phyloP scores from a whole-genome alignment of 2,888 invertebrate species.

The Clanis bilineata region DNA sequence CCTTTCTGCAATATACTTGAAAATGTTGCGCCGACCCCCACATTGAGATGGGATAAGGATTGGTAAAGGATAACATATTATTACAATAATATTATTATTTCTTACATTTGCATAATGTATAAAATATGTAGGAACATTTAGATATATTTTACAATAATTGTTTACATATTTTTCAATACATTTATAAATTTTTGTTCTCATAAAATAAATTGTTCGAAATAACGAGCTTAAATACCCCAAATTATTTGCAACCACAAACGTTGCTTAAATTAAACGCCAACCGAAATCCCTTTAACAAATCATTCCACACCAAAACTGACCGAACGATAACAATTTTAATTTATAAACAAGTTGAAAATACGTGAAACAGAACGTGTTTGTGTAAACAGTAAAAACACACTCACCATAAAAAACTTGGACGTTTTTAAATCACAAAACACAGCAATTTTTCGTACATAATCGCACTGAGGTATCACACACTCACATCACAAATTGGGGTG shows the following conservation, averaged over 20 bases:
- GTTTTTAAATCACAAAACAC: conserved; percentile 4
- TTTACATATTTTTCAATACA: too few species aligned
- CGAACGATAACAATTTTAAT: conserved; percentile 9
- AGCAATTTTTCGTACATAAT: conserved; percentile 1
- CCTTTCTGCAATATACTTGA: too few species aligned
- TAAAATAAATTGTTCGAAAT: too few species aligned
- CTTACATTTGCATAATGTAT: too few species aligned
- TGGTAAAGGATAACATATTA: too few species aligned
- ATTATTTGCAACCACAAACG: background rate
- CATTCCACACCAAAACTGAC: conserved; percentile 6
- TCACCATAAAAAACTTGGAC: conserved; percentile 1
- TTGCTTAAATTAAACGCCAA: background rate
- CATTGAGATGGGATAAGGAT: too few species aligned
- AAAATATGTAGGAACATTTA: too few species aligned
- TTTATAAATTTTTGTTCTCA: too few species aligned
- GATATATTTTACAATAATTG: too few species aligned
- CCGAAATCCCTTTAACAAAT: conserved; percentile 10
- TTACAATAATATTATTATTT: too few species aligned
- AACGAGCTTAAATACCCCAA: background rate
- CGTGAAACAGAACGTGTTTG: conserved; percentile 3
- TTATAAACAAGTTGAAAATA: conserved; percentile 8
- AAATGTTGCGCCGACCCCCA: too few species aligned
- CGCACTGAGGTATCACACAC: background rate
- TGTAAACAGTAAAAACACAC: background rate
- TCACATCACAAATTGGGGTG: background rate